phyloP scores from a whole-genome alignment of 1,140 invertebrate species.

The Sycophaga agraensis region DNA sequence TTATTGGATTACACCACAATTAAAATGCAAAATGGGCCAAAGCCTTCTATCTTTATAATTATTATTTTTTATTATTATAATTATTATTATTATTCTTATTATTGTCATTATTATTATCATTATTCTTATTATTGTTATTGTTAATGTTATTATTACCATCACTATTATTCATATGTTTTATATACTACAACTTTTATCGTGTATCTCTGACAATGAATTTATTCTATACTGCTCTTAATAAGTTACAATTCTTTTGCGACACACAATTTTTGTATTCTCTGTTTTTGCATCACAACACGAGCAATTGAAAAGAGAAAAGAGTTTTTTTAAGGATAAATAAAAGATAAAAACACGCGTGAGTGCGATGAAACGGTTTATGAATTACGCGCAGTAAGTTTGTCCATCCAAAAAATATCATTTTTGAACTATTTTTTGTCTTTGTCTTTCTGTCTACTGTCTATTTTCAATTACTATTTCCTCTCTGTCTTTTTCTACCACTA shows the following conservation, averaged over 20 bases:
- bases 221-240: slow-evolving; percentile 32
- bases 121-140: slow-evolving; percentile 8
- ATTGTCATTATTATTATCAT: slow-evolving; percentile 23
- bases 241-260: slow-evolving; percentile 42
- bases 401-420: slow-evolving; percentile 61
- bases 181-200: slow-evolving; percentile 21
- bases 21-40: slow-evolving; percentile 12
- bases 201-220: too few relatives aligned
- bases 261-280: slow-evolving; percentile 53
- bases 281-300: slow-evolving; percentile 46
- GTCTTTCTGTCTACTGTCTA: slow-evolving; percentile 25
- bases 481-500: slow-evolving; percentile 40
- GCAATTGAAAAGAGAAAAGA: slow-evolving; percentile 1
- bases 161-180: slow-evolving; percentile 27
- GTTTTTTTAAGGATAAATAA: slow-evolving; percentile 31
- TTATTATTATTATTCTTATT: slow-evolving; percentile 24
- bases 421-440: slow-evolving; percentile 31
- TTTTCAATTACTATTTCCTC: slow-evolving; percentile 15
- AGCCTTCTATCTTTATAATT: slow-evolving; percentile 31
- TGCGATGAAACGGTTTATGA: slow-evolving; percentile 20
- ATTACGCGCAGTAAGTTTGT: slow-evolving; percentile 51
- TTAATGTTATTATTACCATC: slow-evolving; percentile 13
- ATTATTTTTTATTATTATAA: slow-evolving; percentile 17
- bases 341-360: slow-evolving; percentile 27
- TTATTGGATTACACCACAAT: slow-evolving; percentile 52